These are phyloP conservation scores for Scyliorhinus canicula DNA, from an alignment of 2,797 vertebrate genomes.

Conservation along the genomic window DNA sequence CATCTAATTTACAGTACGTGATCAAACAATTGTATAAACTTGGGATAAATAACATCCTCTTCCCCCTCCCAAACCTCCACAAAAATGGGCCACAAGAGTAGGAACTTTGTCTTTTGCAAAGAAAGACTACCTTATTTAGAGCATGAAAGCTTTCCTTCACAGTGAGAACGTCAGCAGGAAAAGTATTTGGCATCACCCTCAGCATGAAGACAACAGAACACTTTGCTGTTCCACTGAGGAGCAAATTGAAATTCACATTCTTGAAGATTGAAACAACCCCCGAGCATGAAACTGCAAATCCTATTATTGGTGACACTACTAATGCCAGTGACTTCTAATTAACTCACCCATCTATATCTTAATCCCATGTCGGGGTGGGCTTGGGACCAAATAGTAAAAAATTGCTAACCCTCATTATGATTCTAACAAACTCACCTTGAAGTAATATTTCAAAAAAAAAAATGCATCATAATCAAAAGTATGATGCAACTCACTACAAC, in stretches of 20 bases:
- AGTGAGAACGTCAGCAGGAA: background rate
- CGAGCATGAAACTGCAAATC: background rate
- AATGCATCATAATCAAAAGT: background rate
- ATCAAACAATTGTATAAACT: background rate
- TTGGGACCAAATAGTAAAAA: background rate
- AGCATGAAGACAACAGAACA: background rate
- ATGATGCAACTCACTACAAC: background rate
- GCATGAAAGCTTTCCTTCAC: background rate
- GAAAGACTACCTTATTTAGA: background rate
- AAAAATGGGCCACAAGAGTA: background rate
- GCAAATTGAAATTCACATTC: background rate
- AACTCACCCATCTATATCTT: background rate
- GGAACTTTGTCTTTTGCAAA: background rate
- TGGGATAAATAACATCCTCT: conserved; percentile 6
- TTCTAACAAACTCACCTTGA: too few relatives aligned
- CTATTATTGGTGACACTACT: background rate
- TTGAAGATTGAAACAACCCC: background rate
- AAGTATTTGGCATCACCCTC: background rate
- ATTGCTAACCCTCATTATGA: too few relatives aligned
- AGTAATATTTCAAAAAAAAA: background rate
- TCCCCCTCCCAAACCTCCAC: background rate
- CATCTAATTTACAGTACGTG: background rate
- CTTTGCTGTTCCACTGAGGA: background rate
- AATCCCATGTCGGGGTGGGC: background rate
- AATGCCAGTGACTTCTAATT: background rate